These are phyloP conservation scores for Dasysyrphus albostriatus DNA, from an alignment of 2,888 invertebrate species.

Conservation along the genomic window DNA sequence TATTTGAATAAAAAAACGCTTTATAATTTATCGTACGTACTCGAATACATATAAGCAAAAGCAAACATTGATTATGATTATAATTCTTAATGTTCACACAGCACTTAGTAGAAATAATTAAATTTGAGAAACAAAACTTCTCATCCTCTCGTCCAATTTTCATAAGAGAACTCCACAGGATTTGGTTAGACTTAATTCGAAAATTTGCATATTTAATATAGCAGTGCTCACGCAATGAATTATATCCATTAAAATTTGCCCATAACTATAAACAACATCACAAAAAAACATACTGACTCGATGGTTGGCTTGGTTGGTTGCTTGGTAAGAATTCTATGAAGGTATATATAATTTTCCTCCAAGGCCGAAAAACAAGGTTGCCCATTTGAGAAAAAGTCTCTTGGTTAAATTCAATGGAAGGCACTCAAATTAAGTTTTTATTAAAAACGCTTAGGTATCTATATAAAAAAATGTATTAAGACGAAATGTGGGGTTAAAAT, in stretches of 20 bases:
- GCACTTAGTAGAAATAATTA: slow-evolving; percentile 43
- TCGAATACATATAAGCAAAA: too few species aligned
- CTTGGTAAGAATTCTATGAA: slow-evolving; percentile 13
- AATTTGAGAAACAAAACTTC: slow-evolving; percentile 31
- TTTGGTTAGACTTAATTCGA: slow-evolving; percentile 31
- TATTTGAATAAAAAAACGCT: slow-evolving; percentile 30
- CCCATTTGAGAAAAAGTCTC: neutral
- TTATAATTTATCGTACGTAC: slow-evolving; percentile 24
- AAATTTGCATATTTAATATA: slow-evolving; percentile 48
- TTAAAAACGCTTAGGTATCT: too few species aligned
- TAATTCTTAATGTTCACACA: slow-evolving; percentile 40
- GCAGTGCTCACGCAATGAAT: slow-evolving; percentile 42
- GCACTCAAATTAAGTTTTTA: too few species aligned
- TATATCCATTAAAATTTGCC: slow-evolving; percentile 36
- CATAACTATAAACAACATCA: slow-evolving; percentile 45
- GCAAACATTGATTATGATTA: slow-evolving; percentile 36
- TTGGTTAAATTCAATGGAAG: too few species aligned
- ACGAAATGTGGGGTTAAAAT: too few species aligned
- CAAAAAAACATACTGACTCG: slow-evolving; percentile 13
- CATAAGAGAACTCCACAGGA: neutral
- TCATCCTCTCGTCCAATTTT: neutral
- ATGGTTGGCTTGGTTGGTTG: slow-evolving; percentile 3
- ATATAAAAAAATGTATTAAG: too few species aligned
- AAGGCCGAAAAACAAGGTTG: slow-evolving; percentile 1
- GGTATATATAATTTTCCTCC: slow-evolving; percentile 28